Percentiles rank a stretch among this genome's conserved stretches.
phyloP scores from a whole-genome alignment of 2,888 invertebrate genomes.

The Agrotis exclamationis region DNA sequence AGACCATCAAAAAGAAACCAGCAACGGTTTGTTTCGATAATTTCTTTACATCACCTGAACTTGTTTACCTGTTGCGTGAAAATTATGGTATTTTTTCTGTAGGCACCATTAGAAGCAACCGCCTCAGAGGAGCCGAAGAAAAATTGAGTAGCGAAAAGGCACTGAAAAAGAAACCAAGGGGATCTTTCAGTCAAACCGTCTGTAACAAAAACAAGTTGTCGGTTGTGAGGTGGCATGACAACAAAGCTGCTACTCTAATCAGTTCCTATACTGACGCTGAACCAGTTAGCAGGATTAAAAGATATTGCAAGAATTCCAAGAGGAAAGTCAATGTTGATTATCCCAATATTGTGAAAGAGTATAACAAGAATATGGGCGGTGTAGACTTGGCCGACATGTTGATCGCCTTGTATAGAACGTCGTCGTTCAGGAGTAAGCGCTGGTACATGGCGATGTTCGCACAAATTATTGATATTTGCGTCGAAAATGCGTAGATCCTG shows the following conservation, averaged over 20 bases:
- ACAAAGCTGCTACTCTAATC: constrained; percentile 3
- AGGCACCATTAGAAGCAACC: no score
- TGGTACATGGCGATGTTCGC: constrained; percentile 9
- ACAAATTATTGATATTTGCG: constrained; percentile 11
- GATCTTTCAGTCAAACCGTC: constrained; percentile 7
- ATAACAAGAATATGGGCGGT: neutral
- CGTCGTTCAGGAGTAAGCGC: constrained; percentile 3
- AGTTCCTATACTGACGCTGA: constrained; percentile 13
- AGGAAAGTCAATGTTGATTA: constrained; percentile 5
- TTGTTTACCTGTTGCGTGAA: no score
- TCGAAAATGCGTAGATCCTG: constrained; percentile 8
- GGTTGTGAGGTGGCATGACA: constrained; percentile 1
- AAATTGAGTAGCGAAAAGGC: constrained; percentile 13
- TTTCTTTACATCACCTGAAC: no score
- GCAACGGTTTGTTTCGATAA: no score
- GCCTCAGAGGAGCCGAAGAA: constrained; percentile 1
- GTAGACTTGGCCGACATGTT: constrained; percentile 3
- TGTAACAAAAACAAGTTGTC: constrained; percentile 13
- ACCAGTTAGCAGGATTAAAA: constrained; percentile 1
- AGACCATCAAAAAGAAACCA: no score
- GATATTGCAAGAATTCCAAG: constrained; percentile 6
- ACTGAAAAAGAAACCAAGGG: constrained; percentile 9
- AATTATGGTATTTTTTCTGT: no score
- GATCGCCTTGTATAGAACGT: constrained; percentile 8
- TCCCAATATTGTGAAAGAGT: neutral